Evolutionary conservation across 2,113 vertebrate species (phyloP).

Genomic region (Uria aalge): DNA sequence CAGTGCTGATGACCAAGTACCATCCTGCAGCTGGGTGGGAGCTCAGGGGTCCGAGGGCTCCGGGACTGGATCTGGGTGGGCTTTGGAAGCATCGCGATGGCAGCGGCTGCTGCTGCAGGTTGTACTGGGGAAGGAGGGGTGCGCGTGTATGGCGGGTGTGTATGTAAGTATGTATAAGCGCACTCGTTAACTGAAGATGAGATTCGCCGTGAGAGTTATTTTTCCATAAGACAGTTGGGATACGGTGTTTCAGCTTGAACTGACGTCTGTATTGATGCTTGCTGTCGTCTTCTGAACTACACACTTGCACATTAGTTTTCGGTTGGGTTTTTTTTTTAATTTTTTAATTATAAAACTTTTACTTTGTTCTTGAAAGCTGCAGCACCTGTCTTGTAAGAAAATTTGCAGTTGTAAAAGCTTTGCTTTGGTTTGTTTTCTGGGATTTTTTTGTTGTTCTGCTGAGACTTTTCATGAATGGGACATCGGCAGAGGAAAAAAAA

Average conservation of each 20-base stretch:
- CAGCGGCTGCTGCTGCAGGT: not conserved
- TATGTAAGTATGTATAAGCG: not conserved
- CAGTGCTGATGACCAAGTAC: not conserved
- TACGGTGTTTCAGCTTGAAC: conserved; percentile 2
- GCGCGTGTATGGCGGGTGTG: not conserved
- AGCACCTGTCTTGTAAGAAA: conserved; percentile 25
- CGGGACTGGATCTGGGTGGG: not conserved
- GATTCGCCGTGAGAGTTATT: not conserved
- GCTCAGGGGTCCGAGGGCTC: not conserved
- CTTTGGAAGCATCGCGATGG: not conserved
- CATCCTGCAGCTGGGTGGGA: not conserved
- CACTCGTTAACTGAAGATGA: not conserved
- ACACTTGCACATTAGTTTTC: conserved; percentile 35
- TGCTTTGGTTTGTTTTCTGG: not conserved
- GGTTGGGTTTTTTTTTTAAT: not conserved
- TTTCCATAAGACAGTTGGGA: not conserved
- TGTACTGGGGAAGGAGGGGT: not conserved
- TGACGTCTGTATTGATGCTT: not conserved
- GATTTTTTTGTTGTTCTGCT: not conserved
- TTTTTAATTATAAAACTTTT: not conserved
- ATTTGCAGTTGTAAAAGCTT: conserved; percentile 30
- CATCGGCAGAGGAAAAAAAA: not conserved
- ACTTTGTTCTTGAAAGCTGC: conserved; percentile 21
- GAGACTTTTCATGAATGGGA: not conserved
- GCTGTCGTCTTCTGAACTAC: not conserved